These are phyloP conservation scores for Cheilosia grossa DNA, from an alignment of 2,888 invertebrate genomes.

Conservation along the genomic window DNA sequence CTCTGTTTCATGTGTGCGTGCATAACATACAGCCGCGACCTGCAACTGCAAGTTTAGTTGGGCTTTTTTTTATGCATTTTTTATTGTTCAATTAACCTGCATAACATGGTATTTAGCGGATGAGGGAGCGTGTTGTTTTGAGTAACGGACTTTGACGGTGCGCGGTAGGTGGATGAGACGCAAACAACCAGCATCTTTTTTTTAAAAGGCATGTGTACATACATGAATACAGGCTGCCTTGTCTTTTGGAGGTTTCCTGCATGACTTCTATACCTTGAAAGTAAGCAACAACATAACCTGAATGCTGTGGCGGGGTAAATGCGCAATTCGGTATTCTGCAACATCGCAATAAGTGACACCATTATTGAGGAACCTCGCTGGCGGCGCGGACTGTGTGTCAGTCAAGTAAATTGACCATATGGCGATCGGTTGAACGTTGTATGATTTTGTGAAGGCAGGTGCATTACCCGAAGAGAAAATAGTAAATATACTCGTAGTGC, in stretches of 20 bases:
- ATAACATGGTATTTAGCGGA: slow-evolving; percentile 59
- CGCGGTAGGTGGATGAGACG: not conserved
- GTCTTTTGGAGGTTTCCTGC: slow-evolving; percentile 12
- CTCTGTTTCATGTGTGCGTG: slow-evolving; percentile 17
- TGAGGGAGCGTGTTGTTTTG: slow-evolving; percentile 7
- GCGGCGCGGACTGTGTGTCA: not conserved
- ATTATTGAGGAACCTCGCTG: not conserved
- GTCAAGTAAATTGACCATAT: slow-evolving; percentile 13
- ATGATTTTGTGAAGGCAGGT: not conserved
- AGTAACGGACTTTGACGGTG: slow-evolving; percentile 19
- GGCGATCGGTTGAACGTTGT: not conserved
- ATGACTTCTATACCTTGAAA: slow-evolving; percentile 52
- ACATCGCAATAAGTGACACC: slow-evolving; percentile 12
- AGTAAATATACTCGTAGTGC: no score
- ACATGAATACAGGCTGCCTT: not conserved
- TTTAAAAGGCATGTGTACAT: not conserved
- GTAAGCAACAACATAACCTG: slow-evolving; percentile 29
- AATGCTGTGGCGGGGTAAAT: slow-evolving; percentile 22
- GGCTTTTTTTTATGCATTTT: slow-evolving; percentile 46
- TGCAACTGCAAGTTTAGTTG: slow-evolving; percentile 26
- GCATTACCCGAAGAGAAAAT: not conserved
- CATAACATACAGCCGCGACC: not conserved
- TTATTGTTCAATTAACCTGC: slow-evolving; percentile 74
- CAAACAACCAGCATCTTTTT: not conserved
- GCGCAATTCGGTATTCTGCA: slow-evolving; percentile 7